Percentiles rank a stretch among this genome's conserved stretches.
phyloP scores from a whole-genome alignment of 2,888 invertebrate genomes.

The Agapostemon virescens region DNA sequence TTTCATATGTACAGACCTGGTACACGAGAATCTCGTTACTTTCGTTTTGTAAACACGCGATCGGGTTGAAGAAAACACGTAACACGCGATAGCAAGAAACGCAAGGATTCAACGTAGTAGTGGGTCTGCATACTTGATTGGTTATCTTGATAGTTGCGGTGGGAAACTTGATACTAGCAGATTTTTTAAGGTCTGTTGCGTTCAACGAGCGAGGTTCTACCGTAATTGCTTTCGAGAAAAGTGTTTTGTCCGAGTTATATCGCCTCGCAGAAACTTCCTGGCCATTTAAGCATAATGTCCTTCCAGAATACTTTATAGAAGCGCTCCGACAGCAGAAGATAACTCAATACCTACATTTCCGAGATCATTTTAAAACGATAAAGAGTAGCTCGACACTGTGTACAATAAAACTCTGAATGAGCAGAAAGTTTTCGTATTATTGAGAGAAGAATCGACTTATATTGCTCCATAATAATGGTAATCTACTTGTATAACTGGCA shows the following conservation, averaged over 20 bases:
- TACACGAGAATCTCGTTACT: too few relatives aligned
- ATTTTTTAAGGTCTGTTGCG: neutral
- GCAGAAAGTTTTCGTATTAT: slow-evolving; percentile 44
- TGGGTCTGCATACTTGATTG: too few relatives aligned
- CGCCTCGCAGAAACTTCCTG: neutral
- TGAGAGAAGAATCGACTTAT: slow-evolving; percentile 32
- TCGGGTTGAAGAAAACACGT: too few relatives aligned
- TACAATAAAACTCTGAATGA: slow-evolving; percentile 33
- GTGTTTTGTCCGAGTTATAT: neutral
- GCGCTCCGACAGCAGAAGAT: neutral
- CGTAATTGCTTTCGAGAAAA: neutral
- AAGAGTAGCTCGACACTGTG: slow-evolving; percentile 27
- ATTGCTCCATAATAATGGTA: slow-evolving; percentile 37
- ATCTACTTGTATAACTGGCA: slow-evolving; percentile 33
- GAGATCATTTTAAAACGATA: slow-evolving; percentile 31
- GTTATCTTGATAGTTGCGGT: too few relatives aligned
- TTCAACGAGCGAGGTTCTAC: neutral
- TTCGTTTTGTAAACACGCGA: too few relatives aligned
- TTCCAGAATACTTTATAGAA: neutral
- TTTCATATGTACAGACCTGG: too few relatives aligned
- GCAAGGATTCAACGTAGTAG: too few relatives aligned
- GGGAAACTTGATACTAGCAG: neutral
- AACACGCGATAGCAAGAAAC: too few relatives aligned
- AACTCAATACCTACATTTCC: slow-evolving; percentile 8
- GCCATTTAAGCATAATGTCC: slow-evolving; percentile 21